Conservation (phyloP, 2,797 vertebrate species). For the Mus minutoides region DNA sequence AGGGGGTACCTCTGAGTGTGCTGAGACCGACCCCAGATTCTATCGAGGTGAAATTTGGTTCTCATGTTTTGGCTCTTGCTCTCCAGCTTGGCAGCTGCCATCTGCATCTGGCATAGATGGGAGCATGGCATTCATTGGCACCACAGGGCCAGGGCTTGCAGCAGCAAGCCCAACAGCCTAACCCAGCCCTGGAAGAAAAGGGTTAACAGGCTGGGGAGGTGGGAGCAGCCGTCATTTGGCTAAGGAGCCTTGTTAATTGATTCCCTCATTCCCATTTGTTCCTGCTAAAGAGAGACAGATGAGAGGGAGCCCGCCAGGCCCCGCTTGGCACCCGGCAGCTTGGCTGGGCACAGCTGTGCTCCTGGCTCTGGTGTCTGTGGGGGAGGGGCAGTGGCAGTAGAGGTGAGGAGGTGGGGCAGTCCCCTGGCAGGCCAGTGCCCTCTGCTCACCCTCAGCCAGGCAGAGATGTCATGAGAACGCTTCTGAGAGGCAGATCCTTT, state of each 20-base stretch:
- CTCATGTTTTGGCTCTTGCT: slow-evolving; percentile 35
- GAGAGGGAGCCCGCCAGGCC: slow-evolving; percentile 89
- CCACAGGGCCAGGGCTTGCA: slow-evolving; percentile 43
- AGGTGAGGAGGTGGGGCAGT: slow-evolving; percentile 68
- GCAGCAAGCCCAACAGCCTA: slow-evolving; percentile 22
- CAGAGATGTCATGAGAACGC: not conserved
- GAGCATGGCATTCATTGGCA: not conserved
- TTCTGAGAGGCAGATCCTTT: slow-evolving; percentile 17
- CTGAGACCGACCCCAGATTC: not conserved
- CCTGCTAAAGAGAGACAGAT: slow-evolving; percentile 91
- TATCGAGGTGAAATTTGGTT: not conserved
- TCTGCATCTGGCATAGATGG: slow-evolving; percentile 32
- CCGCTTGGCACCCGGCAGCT: slow-evolving; percentile 87
- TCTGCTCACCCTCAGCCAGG: not conserved
- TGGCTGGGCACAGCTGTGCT: slow-evolving; percentile 90
- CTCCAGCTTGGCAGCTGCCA: slow-evolving; percentile 55
- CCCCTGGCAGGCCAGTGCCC: not conserved
- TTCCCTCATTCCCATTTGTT: slow-evolving; percentile 91
- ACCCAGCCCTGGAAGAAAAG: slow-evolving; percentile 78
- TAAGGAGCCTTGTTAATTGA: slow-evolving; percentile 91
- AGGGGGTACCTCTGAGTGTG: not conserved
- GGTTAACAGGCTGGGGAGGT: slow-evolving; percentile 86
- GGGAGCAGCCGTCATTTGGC: slow-evolving; percentile 88
- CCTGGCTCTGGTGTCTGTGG: slow-evolving; percentile 80
- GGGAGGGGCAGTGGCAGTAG: slow-evolving; percentile 58